Evolutionary conservation across 2,113 vertebrate genomes (phyloP), one percentile per base, ranked within the genome.

Genomic region (Apistogramma diplotaenia): DNA sequence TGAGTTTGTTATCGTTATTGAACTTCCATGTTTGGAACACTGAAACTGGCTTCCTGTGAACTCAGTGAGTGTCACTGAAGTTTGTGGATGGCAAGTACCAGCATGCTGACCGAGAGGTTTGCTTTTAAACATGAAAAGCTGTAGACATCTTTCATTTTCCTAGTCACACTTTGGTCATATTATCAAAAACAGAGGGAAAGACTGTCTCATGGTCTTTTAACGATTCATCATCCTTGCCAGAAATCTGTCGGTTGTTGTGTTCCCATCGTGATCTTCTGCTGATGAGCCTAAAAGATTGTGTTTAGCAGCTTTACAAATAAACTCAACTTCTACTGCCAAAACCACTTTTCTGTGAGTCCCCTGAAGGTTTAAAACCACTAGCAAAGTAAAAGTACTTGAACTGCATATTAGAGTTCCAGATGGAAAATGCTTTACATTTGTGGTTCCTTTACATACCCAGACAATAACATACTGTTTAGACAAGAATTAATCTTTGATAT

Each of bases 1-100:
- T 71, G 25, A 43, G 33, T 61, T 4, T n/a, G 6, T 67, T 82
- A 79, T 79, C 81, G 77, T 60, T 76, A 65, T 73, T 59, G 53
- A 40, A 8, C 15, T 2, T 73, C 71, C 37, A 53, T 35, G 2
- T 13, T 10, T 25, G 15, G 16, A 54, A 61, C 19, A 25, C 54
- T 29, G 6, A 43, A 58, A 23, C 51, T 78, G 2, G 23, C 8
- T 3, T 1, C 10, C 13, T 37, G 7, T 73, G 23, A 71, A 31
- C 8, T 0, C 27, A 12, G 35, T 1, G 60, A 65, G 76, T 25
- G 49, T 81, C 83, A 83, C 15, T 6, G 51, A 81, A 40, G 19
- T 43, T 10, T 7, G 2, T 53, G 29, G 3, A 37, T 62, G 13
- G 23, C 51, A 60, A 74, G 2, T 33, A 37, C 2, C 18, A 16